A percentile compares a stretch with the other conserved stretches of the same genome.
These are phyloP conservation scores for Pyrocoelia pectoralis DNA, from an alignment of 2,888 invertebrate genomes.

Conservation along the genomic window DNA sequence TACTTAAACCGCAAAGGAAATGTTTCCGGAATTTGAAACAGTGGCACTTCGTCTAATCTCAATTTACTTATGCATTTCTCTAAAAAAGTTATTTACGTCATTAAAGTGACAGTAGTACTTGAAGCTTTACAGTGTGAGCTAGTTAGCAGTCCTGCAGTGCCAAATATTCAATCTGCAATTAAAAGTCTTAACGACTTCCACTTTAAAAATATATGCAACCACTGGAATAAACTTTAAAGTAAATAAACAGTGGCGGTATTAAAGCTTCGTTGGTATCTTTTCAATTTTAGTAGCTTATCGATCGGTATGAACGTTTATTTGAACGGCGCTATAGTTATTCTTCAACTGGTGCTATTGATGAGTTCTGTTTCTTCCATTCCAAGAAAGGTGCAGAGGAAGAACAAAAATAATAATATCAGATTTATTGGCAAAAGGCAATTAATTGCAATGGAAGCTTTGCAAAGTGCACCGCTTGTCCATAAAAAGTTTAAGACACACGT, in stretches of 20 bases:
- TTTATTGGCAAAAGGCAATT: neutral
- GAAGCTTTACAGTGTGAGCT: neutral
- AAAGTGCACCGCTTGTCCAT: neutral
- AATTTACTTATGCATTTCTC: neutral
- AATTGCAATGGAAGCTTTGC: neutral
- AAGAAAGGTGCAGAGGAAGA: neutral
- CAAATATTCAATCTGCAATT: neutral
- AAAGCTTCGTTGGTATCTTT: slow-evolving; percentile 10
- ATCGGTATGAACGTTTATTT: slow-evolving; percentile 12
- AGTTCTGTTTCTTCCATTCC: neutral
- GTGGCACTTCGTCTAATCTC: slow-evolving; percentile 15
- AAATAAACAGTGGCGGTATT: slow-evolving; percentile 11
- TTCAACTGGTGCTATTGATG: neutral
- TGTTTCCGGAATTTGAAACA: slow-evolving; percentile 24
- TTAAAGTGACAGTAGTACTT: slow-evolving; percentile 3
- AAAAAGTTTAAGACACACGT: neutral
- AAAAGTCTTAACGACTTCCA: neutral
- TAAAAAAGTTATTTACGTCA: neutral
- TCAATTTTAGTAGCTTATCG: slow-evolving; percentile 7
- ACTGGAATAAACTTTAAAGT: slow-evolving; percentile 4
- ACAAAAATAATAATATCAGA: neutral
- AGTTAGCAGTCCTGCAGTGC: neutral
- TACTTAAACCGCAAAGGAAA: slow-evolving; percentile 28
- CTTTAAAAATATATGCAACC: slow-evolving; percentile 2
- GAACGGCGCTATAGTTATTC: neutral